These are phyloP conservation scores for Gymnodraco acuticeps DNA, from an alignment of 2,797 vertebrate genomes.

Conservation along the genomic window DNA sequence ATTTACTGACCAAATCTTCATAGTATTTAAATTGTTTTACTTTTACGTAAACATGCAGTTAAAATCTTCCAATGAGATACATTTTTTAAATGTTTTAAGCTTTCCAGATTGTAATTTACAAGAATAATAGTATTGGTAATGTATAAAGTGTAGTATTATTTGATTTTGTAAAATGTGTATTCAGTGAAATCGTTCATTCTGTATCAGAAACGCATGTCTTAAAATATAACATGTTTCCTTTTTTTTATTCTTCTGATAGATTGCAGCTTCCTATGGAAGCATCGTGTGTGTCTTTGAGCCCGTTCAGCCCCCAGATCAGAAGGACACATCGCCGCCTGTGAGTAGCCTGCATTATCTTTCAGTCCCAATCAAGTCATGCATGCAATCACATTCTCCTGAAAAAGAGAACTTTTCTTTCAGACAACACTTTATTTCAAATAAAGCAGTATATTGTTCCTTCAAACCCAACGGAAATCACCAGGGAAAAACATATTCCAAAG, in stretches of 20 bases:
- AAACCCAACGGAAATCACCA: conserved; percentile 3
- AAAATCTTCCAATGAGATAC: neutral
- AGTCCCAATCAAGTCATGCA: conserved; percentile 29
- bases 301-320: conserved; percentile 85
- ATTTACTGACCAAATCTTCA: neutral
- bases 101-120: neutral
- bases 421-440: conserved; percentile 3
- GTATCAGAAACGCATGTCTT: neutral
- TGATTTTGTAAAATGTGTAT: neutral
- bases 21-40: neutral
- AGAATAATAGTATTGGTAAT: neutral
- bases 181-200: neutral
- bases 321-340: conserved; percentile 84
- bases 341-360: conserved; percentile 72
- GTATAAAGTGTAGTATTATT: neutral
- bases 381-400: conserved; percentile 31
- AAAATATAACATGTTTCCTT: neutral
- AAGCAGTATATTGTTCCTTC: conserved; percentile 26
- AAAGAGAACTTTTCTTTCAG: conserved; percentile 20
- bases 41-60: neutral
- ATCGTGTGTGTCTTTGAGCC: conserved; percentile 95
- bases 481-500: conserved; percentile 13
- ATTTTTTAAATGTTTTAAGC: neutral
- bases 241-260: conserved; percentile 80
- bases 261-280: conserved; percentile 97